Base-by-base conservation (phyloP, 1,140 invertebrate species). In the Euura lappo region DNA sequence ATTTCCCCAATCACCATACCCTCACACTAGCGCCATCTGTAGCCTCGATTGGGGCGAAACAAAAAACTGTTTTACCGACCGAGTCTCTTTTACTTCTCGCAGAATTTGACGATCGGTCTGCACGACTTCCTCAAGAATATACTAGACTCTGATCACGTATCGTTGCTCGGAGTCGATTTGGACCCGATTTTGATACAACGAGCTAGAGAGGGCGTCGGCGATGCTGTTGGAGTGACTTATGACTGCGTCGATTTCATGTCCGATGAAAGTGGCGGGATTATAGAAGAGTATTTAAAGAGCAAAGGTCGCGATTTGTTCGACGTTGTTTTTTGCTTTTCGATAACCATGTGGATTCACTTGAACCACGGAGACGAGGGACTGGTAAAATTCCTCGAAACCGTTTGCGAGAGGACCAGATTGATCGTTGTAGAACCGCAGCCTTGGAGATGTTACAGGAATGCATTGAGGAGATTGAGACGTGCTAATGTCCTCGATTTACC, bases 291-390 rank as follows among this genome's bases (percentile, higher is more conserved):
- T 82, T 79, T 93, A 69, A 69, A 79, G 6, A 74, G 74, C 0
- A 72, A 87, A 72, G 76, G 85, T 2, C 88, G 86, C 71, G 69
- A 77, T 2, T 86, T 85, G 74, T 96, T 96, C 85, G 91, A 94
- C 85, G 88, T 91, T 11, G 87, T 90, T 44, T 95, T 94, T 82
- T 94, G 93, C 81, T 95, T 96, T 84, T 95, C 94, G 13, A 90
- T 95, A 10, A 94, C 94, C 11, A 95, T 96, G 94, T 96, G 95
- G 95, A 94, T 96, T 76, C 95, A 96, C 84, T 80, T 96, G 44
- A 96, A 96, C 83, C 86, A 93, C 85, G 93, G 94, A 10, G 95
- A 96, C 88, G 81, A 86, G 4, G 94, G 93, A 2, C 81, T 95
- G 11, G 79, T 86, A 69, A 71, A 83, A 5, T 93, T 93, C 84